Evolutionary conservation across 2,797 vertebrate species (phyloP).

Genomic region (Lemur catta): DNA sequence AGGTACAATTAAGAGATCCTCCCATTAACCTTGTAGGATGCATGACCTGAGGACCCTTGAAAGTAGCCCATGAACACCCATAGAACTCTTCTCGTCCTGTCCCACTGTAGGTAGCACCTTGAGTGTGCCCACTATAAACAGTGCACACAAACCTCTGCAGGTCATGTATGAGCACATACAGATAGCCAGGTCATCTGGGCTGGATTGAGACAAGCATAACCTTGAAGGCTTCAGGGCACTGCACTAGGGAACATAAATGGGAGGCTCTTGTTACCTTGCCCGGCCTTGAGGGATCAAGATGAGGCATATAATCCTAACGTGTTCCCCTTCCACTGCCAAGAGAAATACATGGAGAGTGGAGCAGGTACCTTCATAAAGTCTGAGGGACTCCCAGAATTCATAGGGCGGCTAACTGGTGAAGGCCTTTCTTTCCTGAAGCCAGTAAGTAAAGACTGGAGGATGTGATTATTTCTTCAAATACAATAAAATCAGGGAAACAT

Average conservation of each 20-base stretch:
- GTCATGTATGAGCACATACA: not conserved
- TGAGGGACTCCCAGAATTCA: too few species aligned
- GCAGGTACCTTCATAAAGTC: too few species aligned
- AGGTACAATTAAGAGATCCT: not conserved
- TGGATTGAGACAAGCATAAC: not conserved
- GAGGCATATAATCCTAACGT: not conserved
- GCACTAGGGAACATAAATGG: not conserved
- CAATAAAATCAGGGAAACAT: not conserved
- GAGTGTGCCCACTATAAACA: rapidly evolving
- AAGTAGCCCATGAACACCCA: not conserved
- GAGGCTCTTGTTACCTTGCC: not conserved
- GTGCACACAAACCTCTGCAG: not conserved
- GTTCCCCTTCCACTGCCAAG: not conserved
- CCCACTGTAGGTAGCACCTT: not conserved
- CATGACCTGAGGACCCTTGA: too few species aligned
- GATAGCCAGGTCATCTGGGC: not conserved
- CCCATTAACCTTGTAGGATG: not conserved
- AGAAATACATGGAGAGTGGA: not conserved
- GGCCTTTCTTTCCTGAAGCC: not conserved
- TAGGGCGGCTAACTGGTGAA: not conserved
- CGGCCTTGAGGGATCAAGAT: not conserved
- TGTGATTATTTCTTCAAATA: not conserved
- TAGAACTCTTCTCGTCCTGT: not conserved
- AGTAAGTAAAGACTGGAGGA: not conserved
- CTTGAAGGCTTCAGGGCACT: not conserved